Evolutionary conservation across 2,113 vertebrate genomes (phyloP), one percentile per base, ranked within the genome.

Genomic region (Epinephelus cyanopodus): DNA sequence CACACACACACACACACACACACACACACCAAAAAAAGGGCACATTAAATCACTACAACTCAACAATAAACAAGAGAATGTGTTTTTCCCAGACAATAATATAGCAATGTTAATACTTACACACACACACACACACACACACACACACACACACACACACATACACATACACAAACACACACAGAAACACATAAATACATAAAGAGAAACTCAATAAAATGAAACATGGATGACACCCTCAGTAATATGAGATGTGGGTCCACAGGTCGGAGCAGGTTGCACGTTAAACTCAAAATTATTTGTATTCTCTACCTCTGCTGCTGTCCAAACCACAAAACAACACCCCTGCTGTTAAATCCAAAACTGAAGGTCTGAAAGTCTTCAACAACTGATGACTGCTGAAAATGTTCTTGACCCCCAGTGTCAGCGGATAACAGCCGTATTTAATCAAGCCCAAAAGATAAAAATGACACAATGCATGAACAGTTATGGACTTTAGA

Each of bases 11-110:
- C 25, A 39, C 42, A 21, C 25, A 60, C 25, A 66, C 18, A 45
- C 27, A 53, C 25, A 52, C 6, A 50, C 39, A 17, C 0, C 29
- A 29, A 29, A 29, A 29, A 53, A 42, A 47, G 37, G 21, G 21
- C n/a, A 3, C 29, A 66, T 66, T 17, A 66, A 75, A 56, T 21
- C 27, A 2, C 56, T 61, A 15, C 29, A 3, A 14, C 45, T 19
- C 17, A 3, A 9, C 67, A 57, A 27, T 69, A 79, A 84, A 79
- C 82, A 79, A 74, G 37, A 60, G 19, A 37, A n/a, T 18, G 3
- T 12, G 47, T 37, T 33, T 18, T 33, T 65, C 53, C 14, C 17
- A 12, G 54, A 15, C 18, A 53, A 54, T 56, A 72, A 50, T 6
- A 52, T 10, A 17, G 33, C 1, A 0, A 18, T 2, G 25, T 50